Evolutionary conservation across 2,797 vertebrate genomes (phyloP).

Genomic region (Pseudomugil gertrudae): DNA sequence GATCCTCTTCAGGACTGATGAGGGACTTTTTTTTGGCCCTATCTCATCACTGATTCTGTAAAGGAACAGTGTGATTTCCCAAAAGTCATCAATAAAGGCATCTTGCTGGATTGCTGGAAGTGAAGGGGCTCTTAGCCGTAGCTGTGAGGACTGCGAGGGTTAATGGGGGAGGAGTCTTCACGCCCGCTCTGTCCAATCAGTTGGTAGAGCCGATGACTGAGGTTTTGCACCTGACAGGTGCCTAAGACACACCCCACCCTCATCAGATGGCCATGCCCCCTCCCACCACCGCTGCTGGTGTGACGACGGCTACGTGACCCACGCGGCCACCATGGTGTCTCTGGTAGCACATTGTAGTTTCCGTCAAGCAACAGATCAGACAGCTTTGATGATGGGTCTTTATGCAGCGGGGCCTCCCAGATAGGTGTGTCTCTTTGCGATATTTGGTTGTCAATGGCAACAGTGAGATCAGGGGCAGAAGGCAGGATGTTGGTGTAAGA

Average conservation of each 20-base stretch:
- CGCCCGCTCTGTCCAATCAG: conserved; percentile 85
- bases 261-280: conserved; percentile 76
- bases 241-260: conserved; percentile 89
- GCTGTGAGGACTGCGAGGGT: conserved; percentile 90
- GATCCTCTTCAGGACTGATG: conserved; percentile 7
- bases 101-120: background rate
- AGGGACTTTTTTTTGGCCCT: conserved; percentile 5
- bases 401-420: conserved; percentile 63
- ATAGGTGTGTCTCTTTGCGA: conserved; percentile 43
- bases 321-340: conserved; percentile 20
- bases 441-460: conserved; percentile 44
- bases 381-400: conserved; percentile 46
- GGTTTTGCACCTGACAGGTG: conserved; percentile 94
- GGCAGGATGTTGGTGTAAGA: conserved; percentile 32
- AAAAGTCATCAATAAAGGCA: background rate
- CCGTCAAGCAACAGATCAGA: conserved; percentile 30
- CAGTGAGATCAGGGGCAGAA: conserved; percentile 33
- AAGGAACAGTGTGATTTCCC: background rate
- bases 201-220: conserved; percentile 92
- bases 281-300: conserved; percentile 28
- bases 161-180: conserved; percentile 85
- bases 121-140: conserved; percentile 82
- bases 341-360: conserved; percentile 16
- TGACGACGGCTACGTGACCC: conserved; percentile 75
- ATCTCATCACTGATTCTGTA: conserved; percentile 6